Evolutionary conservation across 1,140 invertebrate genomes (phyloP), one percentile per base, ranked within the genome.

Genomic region (Ceratitis capitata): DNA sequence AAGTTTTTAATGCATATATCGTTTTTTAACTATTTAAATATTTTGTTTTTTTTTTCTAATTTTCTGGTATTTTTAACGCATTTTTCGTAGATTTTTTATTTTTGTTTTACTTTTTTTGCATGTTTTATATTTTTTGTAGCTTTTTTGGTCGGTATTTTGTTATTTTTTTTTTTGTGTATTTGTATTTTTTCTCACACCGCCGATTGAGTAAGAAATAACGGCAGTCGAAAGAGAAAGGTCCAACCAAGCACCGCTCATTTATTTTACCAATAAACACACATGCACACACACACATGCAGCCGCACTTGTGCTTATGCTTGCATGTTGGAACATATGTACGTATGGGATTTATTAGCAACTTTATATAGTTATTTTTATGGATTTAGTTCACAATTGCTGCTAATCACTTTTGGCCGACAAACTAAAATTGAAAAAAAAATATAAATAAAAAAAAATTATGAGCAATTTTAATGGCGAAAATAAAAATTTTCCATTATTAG

Each of bases 381-480:
- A 47, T 78, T 78, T 45, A 32, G 69, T 78, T 78, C n/a, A 78
- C 69, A 78, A 78, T 78, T 78, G 39, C 19, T 45, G 39, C 69
- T 78, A 78, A 78, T 78, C 69, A 45, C 69, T 78, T 78, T 78
- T 78, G 61, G 69, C 69, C 39, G 69, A 6, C 69, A 16, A 16
- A 78, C 69, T 45, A 45, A 78, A n/a, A n/a, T n/a, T n/a, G n/a
- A n/a, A n/a, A n/a, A n/a, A n/a, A n/a, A n/a, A n/a, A n/a, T n/a
- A n/a, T n/a, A n/a, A n/a, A n/a, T n/a, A n/a, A n/a, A n/a, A 78
- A 64, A 35, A 61, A 64, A 45, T 78, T 78, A 78, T 78, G 69
- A 45, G 6, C 69, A 78, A 78, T 78, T 39, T 78, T 78, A 78
- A 78, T 78, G 12, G 69, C 42, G 19, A 10, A 78, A 78, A 78